Base-by-base conservation (phyloP, 2,797 vertebrate genomes). In the Halcyon smyrnensis region DNA sequence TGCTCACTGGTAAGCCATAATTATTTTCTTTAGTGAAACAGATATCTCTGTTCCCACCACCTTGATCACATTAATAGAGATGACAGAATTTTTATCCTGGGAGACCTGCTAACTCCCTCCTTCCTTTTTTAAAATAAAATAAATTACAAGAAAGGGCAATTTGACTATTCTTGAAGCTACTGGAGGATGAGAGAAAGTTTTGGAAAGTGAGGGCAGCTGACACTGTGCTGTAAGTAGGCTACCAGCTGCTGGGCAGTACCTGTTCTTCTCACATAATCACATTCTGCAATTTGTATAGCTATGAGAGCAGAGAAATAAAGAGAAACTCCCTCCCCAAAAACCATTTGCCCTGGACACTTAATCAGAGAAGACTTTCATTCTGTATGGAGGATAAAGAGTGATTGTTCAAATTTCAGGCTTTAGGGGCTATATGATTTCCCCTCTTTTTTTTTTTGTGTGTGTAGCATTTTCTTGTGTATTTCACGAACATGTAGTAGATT, bases 51-150 rank as follows among this genome's bases (percentile, higher is more conserved):
- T 20, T 69, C 74, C 56, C 21, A 46, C 27, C 28, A 15, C 30
- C 30, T 30, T 46, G 59, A 15, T 62, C 63, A n/a, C 39, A 34
- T 73, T 82, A 69, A 69, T 5, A 27, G 54, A 63, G n/a, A 34
- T 16, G 41, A 19, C 39, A 84, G 74, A 82, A 43, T n/a, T n/a
- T 82, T 84, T 32, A 36, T 54, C 24, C 73, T 64, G 19, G n/a
- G 19, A 91, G 43, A 50, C 32, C 37, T 50, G 15, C 34, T 81
- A 62, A 78, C 21, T 57, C n/a, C 34, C 23, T 75, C 25, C 34
- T 92, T 43, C 12, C 9, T 87, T 54, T 64, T 62, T 53, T 74
- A 79, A 73, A 84, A 73, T 36, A 81, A 79, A 18, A 62, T 90
- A 90, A 79, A 69, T 17, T 23, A 51, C 30, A 57, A 50, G 69